phyloP scores from a whole-genome alignment of 2,888 invertebrate species.

The Willowsia nigromaculata region DNA sequence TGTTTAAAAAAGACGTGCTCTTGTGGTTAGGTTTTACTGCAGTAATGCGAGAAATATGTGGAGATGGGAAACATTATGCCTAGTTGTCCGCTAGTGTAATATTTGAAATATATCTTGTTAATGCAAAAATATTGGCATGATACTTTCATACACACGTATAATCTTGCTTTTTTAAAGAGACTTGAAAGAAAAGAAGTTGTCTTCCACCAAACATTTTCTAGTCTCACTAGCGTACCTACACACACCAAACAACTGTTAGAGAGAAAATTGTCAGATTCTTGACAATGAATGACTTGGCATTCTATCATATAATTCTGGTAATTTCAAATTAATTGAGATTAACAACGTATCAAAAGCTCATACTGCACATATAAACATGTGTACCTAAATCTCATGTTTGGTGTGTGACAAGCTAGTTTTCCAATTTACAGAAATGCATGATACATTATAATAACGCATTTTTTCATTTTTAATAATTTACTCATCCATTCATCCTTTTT shows the following conservation, averaged over 20 bases:
- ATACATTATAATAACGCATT: conserved; percentile 27
- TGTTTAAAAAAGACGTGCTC: conserved; percentile 56
- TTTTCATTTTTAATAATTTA: conserved; percentile 26
- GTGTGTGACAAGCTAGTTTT: conserved; percentile 24
- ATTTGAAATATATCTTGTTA: neutral
- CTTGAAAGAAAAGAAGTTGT: no score
- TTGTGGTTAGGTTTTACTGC: conserved; percentile 51
- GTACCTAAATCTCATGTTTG: neutral
- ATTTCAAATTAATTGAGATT: conserved; percentile 63
- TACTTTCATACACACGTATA: no score
- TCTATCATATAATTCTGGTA: conserved; percentile 37
- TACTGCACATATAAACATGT: neutral
- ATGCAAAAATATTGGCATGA: no score
- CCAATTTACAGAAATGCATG: conserved; percentile 37
- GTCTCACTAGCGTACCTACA: neutral
- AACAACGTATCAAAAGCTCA: conserved; percentile 27
- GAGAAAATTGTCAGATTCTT: conserved; percentile 25
- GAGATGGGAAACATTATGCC: conserved; percentile 14
- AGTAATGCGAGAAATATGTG: conserved; percentile 7
- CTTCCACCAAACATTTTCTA: no score
- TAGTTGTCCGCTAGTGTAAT: neutral
- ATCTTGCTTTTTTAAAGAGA: no score
- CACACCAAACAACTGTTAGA: conserved; percentile 22
- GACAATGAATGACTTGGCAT: conserved; percentile 51
- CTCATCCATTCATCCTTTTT: neutral